Conservation (phyloP, 2,888 invertebrate species). For the Luperina testacea region DNA sequence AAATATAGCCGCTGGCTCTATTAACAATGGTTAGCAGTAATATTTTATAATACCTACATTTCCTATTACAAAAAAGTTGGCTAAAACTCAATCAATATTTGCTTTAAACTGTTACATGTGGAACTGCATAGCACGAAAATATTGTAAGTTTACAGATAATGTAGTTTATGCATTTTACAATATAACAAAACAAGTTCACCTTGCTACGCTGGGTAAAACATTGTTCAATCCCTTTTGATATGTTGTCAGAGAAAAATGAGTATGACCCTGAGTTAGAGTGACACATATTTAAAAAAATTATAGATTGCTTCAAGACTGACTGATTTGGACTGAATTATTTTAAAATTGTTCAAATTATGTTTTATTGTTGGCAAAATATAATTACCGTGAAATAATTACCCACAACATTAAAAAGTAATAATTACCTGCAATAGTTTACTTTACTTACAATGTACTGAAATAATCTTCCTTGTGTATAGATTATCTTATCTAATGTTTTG, state of each 20-base stretch:
- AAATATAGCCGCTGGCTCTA: background rate
- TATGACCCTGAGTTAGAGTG: no score
- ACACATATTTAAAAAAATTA: no score
- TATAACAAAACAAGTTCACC: background rate
- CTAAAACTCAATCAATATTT: background rate
- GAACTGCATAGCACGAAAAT: background rate
- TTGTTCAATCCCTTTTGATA: background rate
- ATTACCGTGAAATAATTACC: background rate
- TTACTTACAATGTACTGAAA: background rate
- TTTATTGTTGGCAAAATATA: background rate
- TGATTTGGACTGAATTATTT: background rate
- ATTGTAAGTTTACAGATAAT: background rate
- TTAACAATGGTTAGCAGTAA: background rate
- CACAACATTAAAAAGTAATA: background rate
- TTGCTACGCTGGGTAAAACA: no score
- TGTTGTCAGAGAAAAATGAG: background rate
- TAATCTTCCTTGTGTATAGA: background rate
- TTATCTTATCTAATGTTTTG: constrained; percentile 30
- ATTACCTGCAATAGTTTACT: background rate
- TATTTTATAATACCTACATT: background rate
- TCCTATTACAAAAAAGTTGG: background rate
- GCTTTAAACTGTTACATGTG: background rate
- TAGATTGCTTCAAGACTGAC: background rate
- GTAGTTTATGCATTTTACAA: background rate
- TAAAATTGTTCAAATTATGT: background rate